Evolutionary conservation across 2,113 vertebrate species (phyloP), one percentile per base, ranked within the genome.

Genomic region (Meles meles): DNA sequence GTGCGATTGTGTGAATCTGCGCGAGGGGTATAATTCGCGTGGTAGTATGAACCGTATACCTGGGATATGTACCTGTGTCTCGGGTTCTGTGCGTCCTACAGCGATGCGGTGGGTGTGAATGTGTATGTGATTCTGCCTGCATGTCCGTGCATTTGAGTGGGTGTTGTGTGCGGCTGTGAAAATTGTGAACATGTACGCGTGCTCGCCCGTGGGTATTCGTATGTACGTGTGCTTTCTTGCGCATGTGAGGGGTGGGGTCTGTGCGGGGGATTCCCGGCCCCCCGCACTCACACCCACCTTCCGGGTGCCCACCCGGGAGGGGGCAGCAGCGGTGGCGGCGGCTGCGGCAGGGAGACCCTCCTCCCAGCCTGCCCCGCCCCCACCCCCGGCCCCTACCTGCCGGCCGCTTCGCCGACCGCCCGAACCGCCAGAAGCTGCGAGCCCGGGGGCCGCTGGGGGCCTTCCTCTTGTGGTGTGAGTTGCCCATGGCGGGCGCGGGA

Each of bases 381-480:
- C 92, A 67, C 92, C 39, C 63, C 91, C 89, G 92, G 97, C 98
- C 99, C 99, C 99, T 99, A 99, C 99, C 96, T 98, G 98, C 98
- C 1, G 90, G 77, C 97, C 99, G 99, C 82, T 98, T 98, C 37
- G 97, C 55, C 3, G 97, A 98, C 3, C 97, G 98, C 98, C 99
- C 98, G 76, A 99, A 99, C 89, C 98, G 99, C 99, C 99, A 99
- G 93, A 98, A 97, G 87, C 99, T 97, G 97, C 98, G 98, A 79
- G 98, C 61, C 98, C 98, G 99, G 85, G 98, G 92, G 39, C 97
- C 74, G 71, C 98, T 90, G 98, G 98, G 94, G 77, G 99, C 99
- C 98, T 98, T 99, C 98, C 98, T 99, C 99, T 99, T 99, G 98
- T 99, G 99, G 98, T 99, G 97, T 86, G 98, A 99, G 99, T 99